These are phyloP conservation scores for Opisthograptis luteolata DNA, from an alignment of 2,888 invertebrate species.

Conservation along the genomic window DNA sequence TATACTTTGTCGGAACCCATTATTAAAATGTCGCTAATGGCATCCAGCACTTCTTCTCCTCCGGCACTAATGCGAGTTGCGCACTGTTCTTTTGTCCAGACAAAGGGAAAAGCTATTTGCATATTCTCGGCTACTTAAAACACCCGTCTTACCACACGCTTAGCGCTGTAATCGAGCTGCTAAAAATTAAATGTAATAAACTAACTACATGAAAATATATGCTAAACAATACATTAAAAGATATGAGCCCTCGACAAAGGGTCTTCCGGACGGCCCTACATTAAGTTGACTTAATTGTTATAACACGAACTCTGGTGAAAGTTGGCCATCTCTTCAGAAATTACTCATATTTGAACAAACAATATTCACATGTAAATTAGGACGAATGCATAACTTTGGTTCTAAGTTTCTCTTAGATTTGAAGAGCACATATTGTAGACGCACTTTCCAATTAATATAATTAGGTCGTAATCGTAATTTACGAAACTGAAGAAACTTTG, in stretches of 20 bases:
- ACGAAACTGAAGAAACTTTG: slow-evolving; percentile 26
- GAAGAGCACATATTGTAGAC: slow-evolving; percentile 17
- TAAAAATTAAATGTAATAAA: slow-evolving; percentile 18
- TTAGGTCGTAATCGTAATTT: slow-evolving; percentile 25
- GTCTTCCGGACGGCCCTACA: slow-evolving; percentile 43
- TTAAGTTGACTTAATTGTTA: slow-evolving; percentile 61
- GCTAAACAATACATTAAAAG: background rate
- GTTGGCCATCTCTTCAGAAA: slow-evolving; percentile 68
- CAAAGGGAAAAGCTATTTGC: slow-evolving; percentile 58
- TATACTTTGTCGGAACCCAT: slow-evolving; percentile 33
- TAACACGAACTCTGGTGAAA: slow-evolving; percentile 72
- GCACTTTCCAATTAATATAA: slow-evolving; percentile 31
- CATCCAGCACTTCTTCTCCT: slow-evolving; percentile 50
- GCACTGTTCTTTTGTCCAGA: slow-evolving; percentile 60
- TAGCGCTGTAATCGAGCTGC: slow-evolving; percentile 25
- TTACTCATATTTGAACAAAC: slow-evolving; percentile 73
- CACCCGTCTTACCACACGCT: slow-evolving; percentile 46
- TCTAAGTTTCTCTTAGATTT: slow-evolving; percentile 50
- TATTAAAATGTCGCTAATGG: slow-evolving; percentile 58
- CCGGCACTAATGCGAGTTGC: slow-evolving; percentile 61
- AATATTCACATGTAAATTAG: slow-evolving; percentile 77
- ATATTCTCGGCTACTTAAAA: slow-evolving; percentile 52
- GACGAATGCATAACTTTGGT: slow-evolving; percentile 51
- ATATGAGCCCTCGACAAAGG: slow-evolving; percentile 38
- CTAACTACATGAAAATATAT: slow-evolving; percentile 3